These are phyloP conservation scores for Dioctria rufipes DNA, from an alignment of 2,888 invertebrate species.

Conservation along the genomic window DNA sequence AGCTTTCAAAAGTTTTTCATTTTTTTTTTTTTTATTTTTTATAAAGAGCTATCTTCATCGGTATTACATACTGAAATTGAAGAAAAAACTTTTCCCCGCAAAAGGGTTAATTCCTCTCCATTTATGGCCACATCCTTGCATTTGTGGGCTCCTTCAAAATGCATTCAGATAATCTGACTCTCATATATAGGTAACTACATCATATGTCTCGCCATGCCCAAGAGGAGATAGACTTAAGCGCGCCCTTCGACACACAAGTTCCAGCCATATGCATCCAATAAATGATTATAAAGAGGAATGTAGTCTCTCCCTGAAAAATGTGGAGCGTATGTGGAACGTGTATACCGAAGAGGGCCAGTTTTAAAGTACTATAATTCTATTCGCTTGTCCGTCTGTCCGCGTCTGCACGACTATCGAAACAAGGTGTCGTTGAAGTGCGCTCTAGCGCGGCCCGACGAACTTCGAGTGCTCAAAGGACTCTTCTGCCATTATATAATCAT, in stretches of 20 bases:
- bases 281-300: conserved; percentile 13
- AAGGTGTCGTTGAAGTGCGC: conserved; percentile 61
- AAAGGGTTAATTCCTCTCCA: conserved; percentile 48
- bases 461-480: conserved; percentile 58
- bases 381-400: conserved; percentile 30
- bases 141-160: conserved; percentile 22
- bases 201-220: not conserved
- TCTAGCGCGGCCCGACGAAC: conserved; percentile 61
- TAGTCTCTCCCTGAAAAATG: conserved; percentile 29
- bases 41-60: not conserved
- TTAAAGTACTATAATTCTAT: conserved; percentile 29
- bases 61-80: not conserved
- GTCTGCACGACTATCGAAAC: conserved; percentile 58
- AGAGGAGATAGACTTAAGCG: conserved; percentile 37
- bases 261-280: conserved; percentile 19
- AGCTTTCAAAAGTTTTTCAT: conserved; percentile 31
- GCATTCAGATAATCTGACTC: not conserved
- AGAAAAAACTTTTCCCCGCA: conserved; percentile 34
- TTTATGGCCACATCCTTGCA: conserved; percentile 39
- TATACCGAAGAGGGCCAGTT: conserved; percentile 16
- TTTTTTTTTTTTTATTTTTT: conserved; percentile 25
- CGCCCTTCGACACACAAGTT: conserved; percentile 6
- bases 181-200: not conserved
- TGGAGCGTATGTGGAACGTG: conserved; percentile 1
- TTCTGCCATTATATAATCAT: conserved; percentile 45